Evolutionary conservation across 2,113 vertebrate species (phyloP).

Genomic region (Otus sunia): DNA sequence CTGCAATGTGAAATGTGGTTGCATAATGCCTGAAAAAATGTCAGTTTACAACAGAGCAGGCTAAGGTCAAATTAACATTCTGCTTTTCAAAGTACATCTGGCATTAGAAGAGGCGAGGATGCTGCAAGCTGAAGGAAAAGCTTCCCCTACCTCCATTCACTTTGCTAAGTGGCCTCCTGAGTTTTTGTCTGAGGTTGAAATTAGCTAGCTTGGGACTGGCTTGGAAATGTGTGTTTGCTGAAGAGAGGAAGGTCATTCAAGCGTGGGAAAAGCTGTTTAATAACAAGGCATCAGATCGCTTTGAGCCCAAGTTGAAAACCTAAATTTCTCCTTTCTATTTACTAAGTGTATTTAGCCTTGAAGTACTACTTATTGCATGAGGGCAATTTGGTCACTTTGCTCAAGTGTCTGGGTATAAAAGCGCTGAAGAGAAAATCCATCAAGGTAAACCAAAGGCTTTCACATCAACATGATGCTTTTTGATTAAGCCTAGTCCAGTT

Average conservation of each 20-base stretch:
- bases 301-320: background rate
- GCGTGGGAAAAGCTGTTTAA: background rate
- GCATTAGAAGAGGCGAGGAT: background rate
- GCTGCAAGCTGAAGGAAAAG: background rate
- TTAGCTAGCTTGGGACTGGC: background rate
- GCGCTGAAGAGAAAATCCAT: background rate
- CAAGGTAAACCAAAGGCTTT: background rate
- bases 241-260: background rate
- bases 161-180: fast-evolving
- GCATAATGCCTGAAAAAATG: background rate
- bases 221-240: background rate
- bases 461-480: background rate
- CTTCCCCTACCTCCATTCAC: background rate
- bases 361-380: background rate
- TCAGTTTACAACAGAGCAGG: background rate
- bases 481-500: background rate
- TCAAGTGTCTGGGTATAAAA: background rate
- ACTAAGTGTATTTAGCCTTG: background rate
- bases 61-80: background rate
- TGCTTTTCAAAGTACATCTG: background rate
- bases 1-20: background rate
- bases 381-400: background rate
- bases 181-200: background rate
- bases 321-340: background rate
- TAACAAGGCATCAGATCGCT: background rate